These are phyloP conservation scores for Haemorhous mexicanus DNA, from an alignment of 2,113 vertebrate genomes.

Conservation along the genomic window DNA sequence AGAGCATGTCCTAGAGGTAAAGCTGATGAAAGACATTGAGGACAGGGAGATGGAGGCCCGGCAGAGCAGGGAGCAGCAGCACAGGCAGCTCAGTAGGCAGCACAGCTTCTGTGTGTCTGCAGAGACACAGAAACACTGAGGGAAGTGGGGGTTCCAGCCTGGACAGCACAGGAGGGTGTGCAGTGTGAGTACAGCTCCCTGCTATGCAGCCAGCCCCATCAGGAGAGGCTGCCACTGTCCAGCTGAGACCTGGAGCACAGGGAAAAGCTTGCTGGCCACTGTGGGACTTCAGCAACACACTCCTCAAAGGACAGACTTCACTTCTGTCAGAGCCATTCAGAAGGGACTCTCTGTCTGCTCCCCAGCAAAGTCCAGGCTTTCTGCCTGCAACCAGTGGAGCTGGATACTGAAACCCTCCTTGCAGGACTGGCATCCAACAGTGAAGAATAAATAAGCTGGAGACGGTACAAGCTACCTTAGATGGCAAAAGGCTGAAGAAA, in stretches of 20 bases:
- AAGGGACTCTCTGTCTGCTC: neutral
- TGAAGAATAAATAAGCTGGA: neutral
- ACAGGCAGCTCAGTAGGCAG: neutral
- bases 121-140: neutral
- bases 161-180: neutral
- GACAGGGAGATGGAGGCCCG: neutral
- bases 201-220: fast-evolving
- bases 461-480: neutral
- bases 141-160: fast-evolving
- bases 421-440: neutral
- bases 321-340: neutral
- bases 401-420: neutral
- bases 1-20: fast-evolving
- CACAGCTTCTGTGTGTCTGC: fast-evolving
- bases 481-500: neutral
- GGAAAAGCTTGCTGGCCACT: neutral
- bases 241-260: neutral
- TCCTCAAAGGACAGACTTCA: neutral
- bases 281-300: neutral
- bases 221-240: neutral
- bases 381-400: neutral
- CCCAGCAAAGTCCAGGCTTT: neutral
- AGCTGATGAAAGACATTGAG: fast-evolving
- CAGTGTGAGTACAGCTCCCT: fast-evolving
- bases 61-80: neutral